phyloP scores from a whole-genome alignment of 2,797 vertebrate genomes.

The Thripadectes ignobilis region DNA sequence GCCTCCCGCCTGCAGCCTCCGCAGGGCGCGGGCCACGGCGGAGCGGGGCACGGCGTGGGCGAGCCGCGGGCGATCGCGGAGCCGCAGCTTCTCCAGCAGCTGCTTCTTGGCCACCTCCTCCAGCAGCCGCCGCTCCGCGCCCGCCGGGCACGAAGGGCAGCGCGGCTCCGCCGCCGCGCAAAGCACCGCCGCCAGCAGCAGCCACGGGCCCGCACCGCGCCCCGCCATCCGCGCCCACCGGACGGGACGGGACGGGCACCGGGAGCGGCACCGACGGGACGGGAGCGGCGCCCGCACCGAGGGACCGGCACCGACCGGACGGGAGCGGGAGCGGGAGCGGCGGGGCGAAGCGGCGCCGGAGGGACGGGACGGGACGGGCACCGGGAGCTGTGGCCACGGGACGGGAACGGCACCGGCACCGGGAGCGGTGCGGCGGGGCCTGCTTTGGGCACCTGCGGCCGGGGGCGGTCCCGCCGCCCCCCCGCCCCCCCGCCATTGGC shows the following conservation, averaged over 20 bases:
- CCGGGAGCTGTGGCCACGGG: background rate
- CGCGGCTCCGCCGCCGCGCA: slow-evolving; percentile 28
- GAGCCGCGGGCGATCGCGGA: slow-evolving; percentile 87
- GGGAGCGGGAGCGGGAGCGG: background rate
- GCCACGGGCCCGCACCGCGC: background rate
- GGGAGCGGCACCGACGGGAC: background rate
- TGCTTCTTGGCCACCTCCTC: slow-evolving; percentile 90
- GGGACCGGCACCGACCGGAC: background rate
- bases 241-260: background rate
- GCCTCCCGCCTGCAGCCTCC: slow-evolving; percentile 84
- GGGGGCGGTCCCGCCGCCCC: background rate
- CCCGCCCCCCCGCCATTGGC: background rate
- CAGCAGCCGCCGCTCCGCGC: slow-evolving; percentile 81
- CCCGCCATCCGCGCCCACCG: background rate
- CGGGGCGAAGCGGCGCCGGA: background rate
- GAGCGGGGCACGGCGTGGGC: slow-evolving; percentile 81
- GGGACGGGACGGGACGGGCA: background rate
- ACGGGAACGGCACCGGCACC: background rate
- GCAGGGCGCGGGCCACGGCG: slow-evolving; percentile 86
- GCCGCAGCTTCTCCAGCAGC: slow-evolving; percentile 88
- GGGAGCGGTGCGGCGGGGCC: background rate
- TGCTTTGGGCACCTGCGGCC: slow-evolving; percentile 20
- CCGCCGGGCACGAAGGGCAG: slow-evolving; percentile 82
- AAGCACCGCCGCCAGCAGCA: background rate
- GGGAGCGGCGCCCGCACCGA: background rate